Percentiles rank a stretch among this genome's conserved stretches.
These are phyloP conservation scores for Moxostoma hubbsi DNA, from an alignment of 2,797 vertebrate genomes.

Conservation along the genomic window DNA sequence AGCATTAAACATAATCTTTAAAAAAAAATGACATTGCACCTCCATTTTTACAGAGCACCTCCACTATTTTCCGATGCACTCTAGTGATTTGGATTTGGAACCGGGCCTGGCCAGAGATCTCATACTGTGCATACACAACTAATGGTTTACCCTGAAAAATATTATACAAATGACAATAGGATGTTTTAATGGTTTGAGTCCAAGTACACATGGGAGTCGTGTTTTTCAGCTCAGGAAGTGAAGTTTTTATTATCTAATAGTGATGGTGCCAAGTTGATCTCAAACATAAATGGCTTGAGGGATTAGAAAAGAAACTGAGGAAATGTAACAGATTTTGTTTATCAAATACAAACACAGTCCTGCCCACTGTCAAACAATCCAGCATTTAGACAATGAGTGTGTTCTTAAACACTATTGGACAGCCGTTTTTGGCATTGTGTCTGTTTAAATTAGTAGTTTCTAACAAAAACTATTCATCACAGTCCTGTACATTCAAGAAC, in stretches of 20 bases:
- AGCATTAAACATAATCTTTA: no score
- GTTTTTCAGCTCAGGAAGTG: slow-evolving; percentile 46
- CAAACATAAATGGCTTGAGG: slow-evolving; percentile 12
- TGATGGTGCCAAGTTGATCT: slow-evolving; percentile 26
- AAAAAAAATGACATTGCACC: no score
- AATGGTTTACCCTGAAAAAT: neutral
- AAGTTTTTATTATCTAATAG: slow-evolving; percentile 59
- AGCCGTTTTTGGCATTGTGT: neutral
- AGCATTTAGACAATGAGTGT: slow-evolving; percentile 6
- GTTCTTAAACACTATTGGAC: neutral
- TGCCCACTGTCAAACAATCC: slow-evolving; percentile 7
- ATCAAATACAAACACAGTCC: slow-evolving; percentile 18
- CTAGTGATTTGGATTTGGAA: no score
- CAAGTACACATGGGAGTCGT: neutral
- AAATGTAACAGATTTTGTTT: slow-evolving; percentile 27
- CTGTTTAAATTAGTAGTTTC: neutral
- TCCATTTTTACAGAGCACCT: no score
- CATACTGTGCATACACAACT: neutral
- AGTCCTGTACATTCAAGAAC: neutral
- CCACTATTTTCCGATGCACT: no score
- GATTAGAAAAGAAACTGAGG: slow-evolving; percentile 14
- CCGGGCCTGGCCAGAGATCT: no score
- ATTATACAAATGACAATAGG: neutral
- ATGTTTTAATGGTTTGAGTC: slow-evolving; percentile 3
- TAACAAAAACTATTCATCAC: neutral